Base-by-base conservation (phyloP, 2,113 vertebrate species). In the Mungos mungo region DNA sequence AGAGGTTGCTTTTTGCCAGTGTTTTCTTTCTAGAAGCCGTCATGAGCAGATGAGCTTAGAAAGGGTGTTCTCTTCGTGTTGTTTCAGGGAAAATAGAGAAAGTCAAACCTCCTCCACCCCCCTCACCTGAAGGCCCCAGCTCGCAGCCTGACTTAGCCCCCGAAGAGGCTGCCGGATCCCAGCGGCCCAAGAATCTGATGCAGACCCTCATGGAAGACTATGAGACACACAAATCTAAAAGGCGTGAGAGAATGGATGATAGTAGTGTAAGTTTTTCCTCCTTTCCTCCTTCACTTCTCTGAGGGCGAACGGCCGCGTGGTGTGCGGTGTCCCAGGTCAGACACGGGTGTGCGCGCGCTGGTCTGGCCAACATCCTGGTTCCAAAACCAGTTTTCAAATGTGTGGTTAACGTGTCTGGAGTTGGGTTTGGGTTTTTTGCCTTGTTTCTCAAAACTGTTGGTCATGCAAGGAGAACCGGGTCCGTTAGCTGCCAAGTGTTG, bases 151-250 rank as follows among this genome's bases (percentile, higher is more conserved):
- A 99, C 90, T 96, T 98, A 12, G 97, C 98, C 27, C 97, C 99
- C 0, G 99, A 99, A 96, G 99, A 99, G 98, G 99, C 99, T 16
- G 99, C 98, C 6, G 99, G 99, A 95, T 98, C 98, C 91, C 99
- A 99, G 94, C 98, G 99, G 54, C 99, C 99, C 98, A 99, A 99
- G 98, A 99, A 99, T 98, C 99, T 99, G 98, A 99, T 99, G 99
- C 99, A 99, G 99, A 99, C 99, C 2, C 99, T 99, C 60, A 99
- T 99, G 99, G 99, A 99, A 96, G 99, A 99, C 98, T 99, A 99
- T 10, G 99, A 99, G 98, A 99, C 99, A 50, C 99, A 99, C 99
- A 99, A 99, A 98, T 99, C 99, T 97, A 99, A 99, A 98, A 99
- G 99, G 98, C 99, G 99, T 95, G 99, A 99, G 98, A 99, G 99